These are phyloP conservation scores for Laticauda colubrina DNA, from an alignment of 2,113 vertebrate species.

Conservation along the genomic window DNA sequence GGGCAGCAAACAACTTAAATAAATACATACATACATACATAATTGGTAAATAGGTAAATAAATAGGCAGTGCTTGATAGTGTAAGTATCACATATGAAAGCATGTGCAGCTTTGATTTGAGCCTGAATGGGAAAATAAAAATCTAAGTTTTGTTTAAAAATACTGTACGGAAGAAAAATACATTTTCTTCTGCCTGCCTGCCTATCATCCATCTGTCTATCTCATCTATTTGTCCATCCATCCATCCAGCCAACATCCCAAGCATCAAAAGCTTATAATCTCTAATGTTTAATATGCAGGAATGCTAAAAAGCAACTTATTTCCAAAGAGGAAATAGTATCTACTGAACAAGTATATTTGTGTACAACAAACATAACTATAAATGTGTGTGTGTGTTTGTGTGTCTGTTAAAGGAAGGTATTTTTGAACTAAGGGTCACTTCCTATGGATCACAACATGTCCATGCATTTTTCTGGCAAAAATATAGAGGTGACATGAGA, in stretches of 20 bases:
- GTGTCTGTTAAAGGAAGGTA: too few species aligned
- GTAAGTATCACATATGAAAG: neutral
- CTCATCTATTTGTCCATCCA: too few species aligned
- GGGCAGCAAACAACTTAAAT: too few species aligned
- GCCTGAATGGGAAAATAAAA: neutral
- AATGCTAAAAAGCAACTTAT: neutral
- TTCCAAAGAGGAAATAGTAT: neutral
- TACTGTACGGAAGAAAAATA: neutral
- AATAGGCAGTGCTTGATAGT: neutral
- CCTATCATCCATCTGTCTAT: too few species aligned
- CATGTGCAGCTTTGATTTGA: neutral
- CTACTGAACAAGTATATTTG: neutral
- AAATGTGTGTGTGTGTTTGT: too few species aligned
- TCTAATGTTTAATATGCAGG: too few species aligned
- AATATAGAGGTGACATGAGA: neutral
- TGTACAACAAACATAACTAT: neutral
- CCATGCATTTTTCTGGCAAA: neutral
- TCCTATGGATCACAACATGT: too few species aligned
- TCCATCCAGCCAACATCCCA: neutral
- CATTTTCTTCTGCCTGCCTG: too few species aligned
- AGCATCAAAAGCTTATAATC: neutral
- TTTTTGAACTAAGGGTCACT: too few species aligned
- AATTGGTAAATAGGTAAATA: too few species aligned
- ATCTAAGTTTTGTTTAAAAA: neutral
- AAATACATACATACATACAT: too few species aligned